Conservation (phyloP, 2,113 vertebrate genomes). For the Chrysochloris asiatica region DNA sequence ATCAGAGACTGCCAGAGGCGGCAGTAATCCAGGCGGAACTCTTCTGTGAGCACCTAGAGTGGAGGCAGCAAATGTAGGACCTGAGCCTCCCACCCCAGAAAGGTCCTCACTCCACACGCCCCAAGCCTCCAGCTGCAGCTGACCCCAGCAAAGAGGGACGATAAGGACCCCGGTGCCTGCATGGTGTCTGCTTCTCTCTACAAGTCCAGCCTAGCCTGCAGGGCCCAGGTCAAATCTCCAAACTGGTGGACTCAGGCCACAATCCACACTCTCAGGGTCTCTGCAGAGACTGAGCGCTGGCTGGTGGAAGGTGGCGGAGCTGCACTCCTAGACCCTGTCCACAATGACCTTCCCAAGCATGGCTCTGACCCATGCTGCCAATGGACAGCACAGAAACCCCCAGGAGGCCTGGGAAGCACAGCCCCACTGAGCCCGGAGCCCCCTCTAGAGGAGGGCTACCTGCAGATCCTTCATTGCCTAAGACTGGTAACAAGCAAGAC, state of each 20-base stretch:
- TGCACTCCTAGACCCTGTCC: neutral
- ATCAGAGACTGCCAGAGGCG: conserved; percentile 96
- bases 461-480: neutral
- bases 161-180: accelerated
- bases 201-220: neutral
- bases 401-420: neutral
- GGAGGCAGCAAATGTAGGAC: neutral
- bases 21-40: conserved; percentile 95
- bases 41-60: conserved; percentile 88
- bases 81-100: neutral
- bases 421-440: neutral
- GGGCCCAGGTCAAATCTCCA: neutral
- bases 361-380: neutral
- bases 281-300: neutral
- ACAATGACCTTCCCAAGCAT: accelerated
- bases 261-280: neutral
- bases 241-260: neutral
- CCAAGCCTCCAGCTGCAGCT: neutral
- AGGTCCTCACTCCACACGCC: neutral
- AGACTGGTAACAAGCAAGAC: neutral
- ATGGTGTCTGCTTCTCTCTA: neutral
- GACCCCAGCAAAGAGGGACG: neutral
- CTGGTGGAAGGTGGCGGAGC: accelerated
- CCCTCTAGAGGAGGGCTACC: neutral
- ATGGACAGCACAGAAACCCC: neutral